Conservation (phyloP, 2,888 invertebrate genomes). For the Amiota communis region DNA sequence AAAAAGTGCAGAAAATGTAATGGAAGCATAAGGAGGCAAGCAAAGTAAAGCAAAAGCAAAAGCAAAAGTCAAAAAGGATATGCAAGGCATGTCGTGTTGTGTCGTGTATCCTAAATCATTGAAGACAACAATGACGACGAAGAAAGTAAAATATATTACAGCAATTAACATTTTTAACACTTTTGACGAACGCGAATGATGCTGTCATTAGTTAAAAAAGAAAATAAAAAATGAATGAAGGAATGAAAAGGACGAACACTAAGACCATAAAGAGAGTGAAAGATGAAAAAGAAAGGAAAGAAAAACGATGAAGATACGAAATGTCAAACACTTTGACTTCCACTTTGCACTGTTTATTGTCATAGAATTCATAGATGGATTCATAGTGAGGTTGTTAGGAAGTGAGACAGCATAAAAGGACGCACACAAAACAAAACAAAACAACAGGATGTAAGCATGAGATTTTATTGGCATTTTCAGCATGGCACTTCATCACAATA, state of each 20-base stretch:
- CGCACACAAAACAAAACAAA: constrained; percentile 17
- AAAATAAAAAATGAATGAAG: neutral
- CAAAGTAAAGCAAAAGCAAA: too few species aligned
- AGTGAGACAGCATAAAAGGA: neutral
- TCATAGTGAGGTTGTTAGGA: too few species aligned
- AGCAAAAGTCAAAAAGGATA: too few species aligned
- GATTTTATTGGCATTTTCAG: constrained; percentile 26
- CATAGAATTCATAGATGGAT: neutral
- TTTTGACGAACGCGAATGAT: constrained; percentile 6
- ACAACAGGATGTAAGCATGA: neutral
- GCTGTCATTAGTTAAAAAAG: neutral
- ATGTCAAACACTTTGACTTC: constrained; percentile 19
- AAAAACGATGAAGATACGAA: neutral
- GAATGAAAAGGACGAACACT: neutral
- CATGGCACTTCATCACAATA: constrained; percentile 21
- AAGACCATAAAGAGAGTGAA: neutral
- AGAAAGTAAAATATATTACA: constrained; percentile 7
- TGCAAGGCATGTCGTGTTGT: too few species aligned
- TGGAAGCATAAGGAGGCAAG: too few species aligned
- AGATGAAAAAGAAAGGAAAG: neutral
- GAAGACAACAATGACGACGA: too few species aligned
- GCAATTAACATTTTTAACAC: constrained; percentile 27
- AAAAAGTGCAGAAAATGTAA: too few species aligned
- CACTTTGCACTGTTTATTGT: constrained; percentile 12
- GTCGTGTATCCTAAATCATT: too few species aligned